Evolutionary conservation across 2,888 invertebrate genomes (phyloP).

Genomic region (Auanema freiburgensis): DNA sequence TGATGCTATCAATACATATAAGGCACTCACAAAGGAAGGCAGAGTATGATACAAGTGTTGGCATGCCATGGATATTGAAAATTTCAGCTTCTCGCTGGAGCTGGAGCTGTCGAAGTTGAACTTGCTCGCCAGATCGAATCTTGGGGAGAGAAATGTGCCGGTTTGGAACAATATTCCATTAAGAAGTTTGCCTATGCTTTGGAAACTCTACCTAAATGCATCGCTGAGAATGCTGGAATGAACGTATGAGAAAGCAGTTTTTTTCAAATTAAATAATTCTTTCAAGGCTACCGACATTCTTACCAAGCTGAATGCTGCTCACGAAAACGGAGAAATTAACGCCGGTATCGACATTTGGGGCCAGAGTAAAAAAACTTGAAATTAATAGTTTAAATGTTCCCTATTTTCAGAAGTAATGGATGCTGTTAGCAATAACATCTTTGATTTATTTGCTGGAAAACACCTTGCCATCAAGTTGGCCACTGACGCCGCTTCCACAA

Average conservation of each 20-base stretch:
- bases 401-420: conserved; percentile 68
- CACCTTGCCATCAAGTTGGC: conserved; percentile 94
- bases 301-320: conserved; percentile 87
- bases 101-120: conserved; percentile 92
- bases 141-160: conserved; percentile 85
- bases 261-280: neutral
- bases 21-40: conserved; percentile 78
- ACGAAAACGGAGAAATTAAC: conserved; percentile 82
- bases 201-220: conserved; percentile 84
- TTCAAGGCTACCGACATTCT: conserved; percentile 77
- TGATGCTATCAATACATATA: conserved; percentile 98
- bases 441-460: conserved; percentile 81
- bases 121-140: conserved; percentile 82
- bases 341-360: conserved; percentile 79
- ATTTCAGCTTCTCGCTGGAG: conserved; percentile 79
- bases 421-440: conserved; percentile 77
- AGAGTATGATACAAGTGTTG: conserved; percentile 21
- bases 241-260: conserved; percentile 67
- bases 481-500: conserved; percentile 78
- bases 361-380: conserved; percentile 20
- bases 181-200: conserved; percentile 84
- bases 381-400: neutral
- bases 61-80: neutral
- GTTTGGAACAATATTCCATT: conserved; percentile 94
- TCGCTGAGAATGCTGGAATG: conserved; percentile 91